Conservation (phyloP, 2,888 invertebrate genomes). For the Kryphioiulus occultus region DNA sequence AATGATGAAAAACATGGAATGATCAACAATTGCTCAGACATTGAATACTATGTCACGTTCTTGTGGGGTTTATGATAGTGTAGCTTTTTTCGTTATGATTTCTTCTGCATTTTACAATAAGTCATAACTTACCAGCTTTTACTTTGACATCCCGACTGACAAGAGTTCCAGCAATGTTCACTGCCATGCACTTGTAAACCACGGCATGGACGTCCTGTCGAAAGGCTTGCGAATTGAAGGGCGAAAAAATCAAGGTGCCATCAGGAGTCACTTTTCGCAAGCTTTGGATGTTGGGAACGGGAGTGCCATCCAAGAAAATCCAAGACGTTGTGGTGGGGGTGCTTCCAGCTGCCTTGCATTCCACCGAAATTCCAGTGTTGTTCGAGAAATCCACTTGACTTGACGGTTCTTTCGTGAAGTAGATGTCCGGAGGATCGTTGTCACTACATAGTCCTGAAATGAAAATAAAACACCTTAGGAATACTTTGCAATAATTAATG, state of each 20-base stretch:
- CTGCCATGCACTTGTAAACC: constrained; percentile 39
- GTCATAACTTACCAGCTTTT: constrained; percentile 28
- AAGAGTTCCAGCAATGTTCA: constrained; percentile 20
- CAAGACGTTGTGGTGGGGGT: constrained; percentile 12
- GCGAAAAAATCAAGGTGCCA: constrained; percentile 47
- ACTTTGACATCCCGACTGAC: constrained; percentile 42
- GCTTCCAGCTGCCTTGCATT: constrained; percentile 37
- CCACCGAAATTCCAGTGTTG: constrained; percentile 46
- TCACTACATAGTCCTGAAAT: not conserved
- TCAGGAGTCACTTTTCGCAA: constrained; percentile 43
- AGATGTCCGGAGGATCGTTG: not conserved
- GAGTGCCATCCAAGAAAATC: constrained; percentile 43
- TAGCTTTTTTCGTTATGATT: too few relatives aligned
- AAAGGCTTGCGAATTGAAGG: constrained; percentile 48
- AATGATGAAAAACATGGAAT: not conserved
- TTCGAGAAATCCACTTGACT: constrained; percentile 49
- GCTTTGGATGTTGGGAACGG: constrained; percentile 33
- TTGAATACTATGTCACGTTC: not conserved
- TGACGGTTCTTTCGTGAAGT: constrained; percentile 44
- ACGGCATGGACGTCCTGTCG: constrained; percentile 51
- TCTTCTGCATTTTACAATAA: not conserved
- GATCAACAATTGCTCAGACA: not conserved
- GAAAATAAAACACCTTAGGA: too few relatives aligned
- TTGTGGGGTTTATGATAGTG: too few relatives aligned
- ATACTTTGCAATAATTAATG: too few relatives aligned